Conservation (phyloP, 37 sponge, comb jelly and placozoan genomes). For the Aplysina aerophoba region DNA sequence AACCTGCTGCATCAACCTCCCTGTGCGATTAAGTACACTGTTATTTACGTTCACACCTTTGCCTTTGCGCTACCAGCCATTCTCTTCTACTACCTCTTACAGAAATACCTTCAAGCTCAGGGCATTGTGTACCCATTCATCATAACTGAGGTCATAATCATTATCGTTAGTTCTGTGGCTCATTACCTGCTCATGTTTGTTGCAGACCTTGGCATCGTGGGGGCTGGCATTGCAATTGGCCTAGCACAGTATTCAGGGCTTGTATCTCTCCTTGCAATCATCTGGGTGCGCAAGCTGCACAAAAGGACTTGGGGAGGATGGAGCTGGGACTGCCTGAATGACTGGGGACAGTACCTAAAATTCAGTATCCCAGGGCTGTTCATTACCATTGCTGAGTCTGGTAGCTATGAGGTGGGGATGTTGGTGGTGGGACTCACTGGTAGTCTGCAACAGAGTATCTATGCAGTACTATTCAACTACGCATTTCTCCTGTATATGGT, state of each 20-base stretch:
- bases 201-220: constrained; percentile 33
- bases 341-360: constrained; percentile 60
- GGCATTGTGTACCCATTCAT: constrained; percentile 60
- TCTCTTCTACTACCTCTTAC: constrained; percentile 35
- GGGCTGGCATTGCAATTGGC: constrained; percentile 30
- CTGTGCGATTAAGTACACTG: constrained; percentile 56
- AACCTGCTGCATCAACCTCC: constrained; percentile 51
- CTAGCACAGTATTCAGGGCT: constrained; percentile 6
- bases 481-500: neutral
- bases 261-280: constrained; percentile 21
- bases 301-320: constrained; percentile 73
- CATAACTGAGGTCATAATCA: constrained; percentile 13
- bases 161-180: constrained; percentile 30
- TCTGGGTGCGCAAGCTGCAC: constrained; percentile 52
- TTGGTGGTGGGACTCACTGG: constrained; percentile 1
- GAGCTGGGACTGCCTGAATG: constrained; percentile 66
- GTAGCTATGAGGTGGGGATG: constrained; percentile 18
- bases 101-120: constrained; percentile 73
- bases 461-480: neutral
- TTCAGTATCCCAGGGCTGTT: constrained; percentile 58
- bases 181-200: constrained; percentile 51
- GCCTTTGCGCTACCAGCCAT: neutral
- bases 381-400: constrained; percentile 14
- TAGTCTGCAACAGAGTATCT: constrained; percentile 20
- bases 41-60: neutral